Base-by-base conservation (phyloP, 2,888 invertebrate genomes). In the Tyria jacobaeae region DNA sequence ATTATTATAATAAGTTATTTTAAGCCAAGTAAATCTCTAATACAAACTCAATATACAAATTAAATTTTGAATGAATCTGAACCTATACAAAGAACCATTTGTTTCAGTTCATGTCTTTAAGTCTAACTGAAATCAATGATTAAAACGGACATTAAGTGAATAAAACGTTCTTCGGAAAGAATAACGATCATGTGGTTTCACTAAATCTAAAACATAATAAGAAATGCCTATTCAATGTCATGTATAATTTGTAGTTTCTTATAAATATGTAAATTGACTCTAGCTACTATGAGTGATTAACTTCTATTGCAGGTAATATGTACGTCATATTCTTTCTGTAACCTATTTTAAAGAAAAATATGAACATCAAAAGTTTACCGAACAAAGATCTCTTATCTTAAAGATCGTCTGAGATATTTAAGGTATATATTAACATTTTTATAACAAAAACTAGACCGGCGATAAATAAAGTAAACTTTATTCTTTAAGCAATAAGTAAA, bases 211-310 rank as follows among this genome's bases (percentile, higher is more conserved):
- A 34, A 0, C 34, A 10, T 34, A 34, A 34, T 34, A 34, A 34
- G 2, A 34, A 34, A 17, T 15, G n/a, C n/a, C 39, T 41, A 47
- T 21, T 21, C 15, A 39, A 31, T 17, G 15, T n/a, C 21, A 21
- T 14, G 24, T 24, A 21, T 37, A 24, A 24, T 47, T 47, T 55
- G 24, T 47, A 34, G 34, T 55, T 47, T 15, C 55, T 44, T 47
- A 31, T 21, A 27, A 5, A 24, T 47, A 55, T 34, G 55, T 15
- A 34, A 34, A 55, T 55, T 44, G 17, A 44, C 9, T 27, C 3
- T 34, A 7, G 9, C 14, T 21, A 12, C 1, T 55, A 47, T 34
- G 24, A 47, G 21, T 55, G 27, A 55, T 37, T 47, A 25, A 39
- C 24, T 21, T 47, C n/a, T 4, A 25, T 24, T 17, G 37, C 24